phyloP scores from a whole-genome alignment of 2,797 vertebrate genomes.

The Ptychobarbus kaznakovi region DNA sequence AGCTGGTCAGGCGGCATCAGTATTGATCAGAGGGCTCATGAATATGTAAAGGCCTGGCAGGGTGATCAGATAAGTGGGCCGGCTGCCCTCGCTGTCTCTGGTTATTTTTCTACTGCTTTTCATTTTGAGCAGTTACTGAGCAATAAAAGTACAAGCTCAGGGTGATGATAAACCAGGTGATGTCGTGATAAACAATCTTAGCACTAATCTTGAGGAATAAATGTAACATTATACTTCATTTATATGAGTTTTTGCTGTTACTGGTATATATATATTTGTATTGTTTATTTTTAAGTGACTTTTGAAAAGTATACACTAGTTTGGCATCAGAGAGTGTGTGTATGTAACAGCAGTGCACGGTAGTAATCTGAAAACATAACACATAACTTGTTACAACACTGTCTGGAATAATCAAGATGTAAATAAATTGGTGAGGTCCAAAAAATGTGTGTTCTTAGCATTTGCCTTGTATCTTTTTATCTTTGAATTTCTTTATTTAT shows the following conservation, averaged over 20 bases:
- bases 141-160: not conserved
- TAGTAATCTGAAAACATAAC: not conserved
- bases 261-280: not conserved
- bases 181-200: not conserved
- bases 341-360: not conserved
- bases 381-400: not conserved
- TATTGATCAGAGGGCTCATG: conserved; percentile 24
- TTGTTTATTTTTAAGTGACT: not conserved
- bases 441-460: not conserved
- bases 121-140: conserved; percentile 1
- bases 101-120: conserved; percentile 4
- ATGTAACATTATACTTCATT: not conserved
- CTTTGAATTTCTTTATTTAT: not conserved
- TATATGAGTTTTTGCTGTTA: not conserved
- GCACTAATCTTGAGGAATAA: not conserved
- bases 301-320: too few relatives aligned
- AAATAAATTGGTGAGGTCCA: not conserved
- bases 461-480: not conserved
- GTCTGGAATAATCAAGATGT: conserved; percentile 4
- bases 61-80: conserved; percentile 13
- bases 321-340: too few relatives aligned
- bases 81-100: not conserved
- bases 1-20: not conserved
- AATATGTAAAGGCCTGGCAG: not conserved
- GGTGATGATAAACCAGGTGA: not conserved